phyloP scores from a whole-genome alignment of 37 sponge, comb jelly and placozoan species.

The Halisarca cf. caerulea region DNA sequence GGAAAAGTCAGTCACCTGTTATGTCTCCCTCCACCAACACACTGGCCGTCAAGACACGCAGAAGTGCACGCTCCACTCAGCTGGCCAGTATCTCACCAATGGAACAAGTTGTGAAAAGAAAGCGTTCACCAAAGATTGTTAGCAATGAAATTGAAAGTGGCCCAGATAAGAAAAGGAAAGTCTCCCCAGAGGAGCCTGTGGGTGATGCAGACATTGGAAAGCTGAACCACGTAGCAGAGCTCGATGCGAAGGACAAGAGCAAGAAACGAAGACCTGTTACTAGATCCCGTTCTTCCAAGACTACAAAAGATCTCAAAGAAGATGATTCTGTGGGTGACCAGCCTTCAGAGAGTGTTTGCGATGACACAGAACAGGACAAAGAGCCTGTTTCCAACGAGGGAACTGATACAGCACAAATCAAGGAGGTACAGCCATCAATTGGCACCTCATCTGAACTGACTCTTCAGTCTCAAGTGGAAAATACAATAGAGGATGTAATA shows the following conservation, averaged over 20 bases:
- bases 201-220: no score
- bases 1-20: neutral
- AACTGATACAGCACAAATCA: no score
- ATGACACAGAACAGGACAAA: no score
- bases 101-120: neutral
- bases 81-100: no score
- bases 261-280: conserved; percentile 24
- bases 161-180: neutral
- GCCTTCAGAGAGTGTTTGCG: no score
- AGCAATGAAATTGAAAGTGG: neutral
- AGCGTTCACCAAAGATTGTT: neutral
- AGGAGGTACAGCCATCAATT: no score
- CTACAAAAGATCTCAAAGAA: neutral
- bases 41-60: conserved; percentile 8
- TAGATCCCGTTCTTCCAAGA: neutral
- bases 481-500: no score
- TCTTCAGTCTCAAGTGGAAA: no score
- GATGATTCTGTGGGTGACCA: neutral
- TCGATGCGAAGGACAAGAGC: neutral
- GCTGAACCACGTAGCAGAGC: no score
- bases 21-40: neutral
- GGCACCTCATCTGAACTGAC: no score
- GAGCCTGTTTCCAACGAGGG: no score
- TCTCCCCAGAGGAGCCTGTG: neutral
- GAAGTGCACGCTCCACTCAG: neutral